Conservation (phyloP, 1,140 invertebrate genomes). For the Bombyx mori region DNA sequence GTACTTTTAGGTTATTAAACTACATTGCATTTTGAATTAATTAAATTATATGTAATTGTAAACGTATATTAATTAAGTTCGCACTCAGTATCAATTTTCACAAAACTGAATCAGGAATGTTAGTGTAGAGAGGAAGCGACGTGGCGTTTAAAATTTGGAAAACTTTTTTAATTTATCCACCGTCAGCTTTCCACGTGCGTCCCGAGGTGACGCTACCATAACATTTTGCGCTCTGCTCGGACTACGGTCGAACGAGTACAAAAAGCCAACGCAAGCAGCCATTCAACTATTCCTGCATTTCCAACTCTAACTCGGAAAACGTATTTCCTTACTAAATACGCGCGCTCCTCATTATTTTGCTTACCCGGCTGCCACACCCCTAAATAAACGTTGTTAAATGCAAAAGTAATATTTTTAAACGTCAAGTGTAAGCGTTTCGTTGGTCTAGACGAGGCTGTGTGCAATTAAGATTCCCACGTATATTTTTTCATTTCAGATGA, state of each 20-base stretch:
- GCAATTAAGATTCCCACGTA: conserved; percentile 27
- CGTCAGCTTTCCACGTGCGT: conserved; percentile 9
- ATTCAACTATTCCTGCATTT: conserved; percentile 16
- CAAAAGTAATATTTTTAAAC: conserved; percentile 39
- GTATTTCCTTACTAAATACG: conserved; percentile 25
- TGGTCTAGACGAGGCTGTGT: conserved; percentile 9
- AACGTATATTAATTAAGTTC: not conserved
- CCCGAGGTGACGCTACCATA: conserved; percentile 27
- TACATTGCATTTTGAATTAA: too few relatives aligned
- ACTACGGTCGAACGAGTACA: conserved; percentile 27
- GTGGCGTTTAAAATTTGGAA: conserved; percentile 12
- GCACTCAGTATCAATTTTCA: too few relatives aligned
- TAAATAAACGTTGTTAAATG: conserved; percentile 45
- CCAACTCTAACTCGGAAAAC: conserved; percentile 8
- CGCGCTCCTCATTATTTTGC: conserved; percentile 41
- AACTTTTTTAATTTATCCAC: conserved; percentile 27
- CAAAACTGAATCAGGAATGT: too few relatives aligned
- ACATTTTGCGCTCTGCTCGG: conserved; percentile 29
- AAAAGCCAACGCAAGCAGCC: conserved; percentile 24
- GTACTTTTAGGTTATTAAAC: too few relatives aligned
- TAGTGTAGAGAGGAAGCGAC: conserved; percentile 6
- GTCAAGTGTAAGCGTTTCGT: conserved; percentile 23
- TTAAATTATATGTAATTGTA: too few relatives aligned
- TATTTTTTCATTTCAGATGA: conserved; percentile 18
- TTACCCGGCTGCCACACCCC: conserved; percentile 21